Evolutionary conservation across 2,113 vertebrate genomes (phyloP), one percentile per base, ranked within the genome.

Genomic region (Macrotus californicus): DNA sequence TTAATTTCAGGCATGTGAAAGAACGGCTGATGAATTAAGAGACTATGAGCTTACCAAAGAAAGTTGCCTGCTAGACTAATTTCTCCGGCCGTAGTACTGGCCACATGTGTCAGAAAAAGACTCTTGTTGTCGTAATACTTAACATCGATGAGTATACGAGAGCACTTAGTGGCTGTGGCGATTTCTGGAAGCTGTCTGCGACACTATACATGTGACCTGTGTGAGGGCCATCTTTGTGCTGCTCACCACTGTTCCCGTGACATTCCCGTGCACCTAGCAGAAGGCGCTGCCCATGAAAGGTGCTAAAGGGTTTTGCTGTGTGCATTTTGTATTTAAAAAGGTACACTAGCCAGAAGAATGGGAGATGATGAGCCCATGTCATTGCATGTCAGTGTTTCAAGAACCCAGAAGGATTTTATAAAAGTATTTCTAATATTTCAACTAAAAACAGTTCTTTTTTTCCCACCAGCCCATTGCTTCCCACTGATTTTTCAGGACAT

Each of bases 361-460:
- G 76, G 43, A 81, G 41, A 75, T 13, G 14, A 22, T 34, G n/a
- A 91, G 24, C 3, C 22, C 69, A 21, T 87, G 91, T 72, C 36
- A 67, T 41, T 79, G 34, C 85, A 54, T 9, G 46, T 48, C 6
- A 75, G 3, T 86, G 18, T 82, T 89, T 66, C 43, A 52, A 52
- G 9, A 87, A 70, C 8, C 41, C 21, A 87, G 10, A 91, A 41
- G 9, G 3, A 80, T 34, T 92, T 84, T 66, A 48, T 79, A 21
- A 52, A 89, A 81, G 22, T 90, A 69, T 31, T 86, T 79, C 13
- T 64, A 95, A 88, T 46, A 89, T 83, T 92, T 66, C 50, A 89
- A 73, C 46, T 72, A 64, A 76, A 93, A 73, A 73, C 54, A 61
- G 7, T 7, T 82, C 91, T 76, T 26, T 56, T 85, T 41, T 79